Base-by-base conservation (phyloP, 2,888 invertebrate genomes). In the Lumbricus terrestris region DNA sequence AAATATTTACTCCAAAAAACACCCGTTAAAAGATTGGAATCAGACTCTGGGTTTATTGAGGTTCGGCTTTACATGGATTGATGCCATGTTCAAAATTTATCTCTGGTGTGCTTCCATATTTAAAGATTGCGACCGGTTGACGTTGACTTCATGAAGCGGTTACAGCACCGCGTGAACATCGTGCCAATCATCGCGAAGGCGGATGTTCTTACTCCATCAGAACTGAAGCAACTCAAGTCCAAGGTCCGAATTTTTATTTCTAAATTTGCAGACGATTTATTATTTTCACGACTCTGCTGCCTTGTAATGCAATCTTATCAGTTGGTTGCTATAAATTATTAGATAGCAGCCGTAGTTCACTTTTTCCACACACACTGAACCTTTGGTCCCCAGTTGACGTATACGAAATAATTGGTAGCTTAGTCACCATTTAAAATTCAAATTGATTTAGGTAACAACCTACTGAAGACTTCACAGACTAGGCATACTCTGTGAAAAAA, bases 71-170 rank as follows among this genome's bases (percentile, higher is more conserved):
- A 5, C 47, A 18, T 47, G 15, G 15, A 47, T 20, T 47, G 47
- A 47, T 69, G n/a, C n/a, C n/a, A n/a, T 20, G 85, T 34, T 2
- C 2, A 1, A 85, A 5, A 85, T 85, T 37, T 85, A 85, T 85
- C 23, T 34, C 37, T 4, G 34, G 6, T 85, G 23, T 85, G 85
- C 34, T 35, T 35, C 23, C 85, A 23, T 34, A 37, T n/a, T n/a
- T n/a, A 40, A 93, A 98, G 98, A 93, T 92, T 95, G 91, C 94
- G 94, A 42, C 95, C 94, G 83, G 92, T 95, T 88, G 95, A 95
- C 91, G 93, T 95, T 85, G 92, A 94, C 47, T 94, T 95, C 91
- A 95, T 95, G 94, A 93, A 93, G 90, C 93, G 94, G 34, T 93
- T 95, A 18, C 95, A 95, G 90, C 93, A 95, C 92, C 95, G 94